Evolutionary conservation across 2,113 vertebrate species (phyloP), one percentile per base, ranked within the genome.

Genomic region (Zapus hudsonius): DNA sequence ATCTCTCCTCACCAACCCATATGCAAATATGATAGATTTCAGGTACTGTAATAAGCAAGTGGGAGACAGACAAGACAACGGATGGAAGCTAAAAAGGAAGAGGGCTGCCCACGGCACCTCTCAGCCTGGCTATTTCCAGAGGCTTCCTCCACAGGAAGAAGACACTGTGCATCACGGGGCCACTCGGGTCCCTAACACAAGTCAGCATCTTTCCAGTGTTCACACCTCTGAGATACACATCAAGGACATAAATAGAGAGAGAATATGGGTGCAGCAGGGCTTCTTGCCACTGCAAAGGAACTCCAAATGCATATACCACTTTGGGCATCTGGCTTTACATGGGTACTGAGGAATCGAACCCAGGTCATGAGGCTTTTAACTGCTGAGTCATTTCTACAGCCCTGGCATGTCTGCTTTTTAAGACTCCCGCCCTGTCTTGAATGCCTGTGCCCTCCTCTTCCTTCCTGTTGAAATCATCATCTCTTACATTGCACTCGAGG

Each of bases 391-490:
- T 66, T 17, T 15, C 80, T 64, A 47, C 23, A 44, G 44, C 76
- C 87, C 55, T 63, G 59, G 33, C 8, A 40, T 20, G 11, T 69
- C 66, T 22, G 29, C 66, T 72, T 52, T 72, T 63, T 61, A 66
- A 81, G 17, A 47, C 36, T 20, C n/a, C 0, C 12, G 3, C 23
- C 23, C 12, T 52, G 2, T 59, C 82, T 59, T 33, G 63, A 90
- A 80, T 12, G 16, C 31, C 59, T 29, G 29, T n/a, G 47, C 23
- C 42, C 36, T 64, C 36, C 20, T 82, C 76, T 63, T 25, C 11
- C 73, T 81, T 69, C 85, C 76, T 38, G 15, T 69, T 76, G 40
- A 87, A 87, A 87, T 36, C 10, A 19, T 36, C 25, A 38, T 44
- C 33, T 19, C 78, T 91, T 55, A 67, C 0, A 2, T 63, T n/a